phyloP scores from a whole-genome alignment of 1,140 invertebrate genomes.

The Drosophila leontia region DNA sequence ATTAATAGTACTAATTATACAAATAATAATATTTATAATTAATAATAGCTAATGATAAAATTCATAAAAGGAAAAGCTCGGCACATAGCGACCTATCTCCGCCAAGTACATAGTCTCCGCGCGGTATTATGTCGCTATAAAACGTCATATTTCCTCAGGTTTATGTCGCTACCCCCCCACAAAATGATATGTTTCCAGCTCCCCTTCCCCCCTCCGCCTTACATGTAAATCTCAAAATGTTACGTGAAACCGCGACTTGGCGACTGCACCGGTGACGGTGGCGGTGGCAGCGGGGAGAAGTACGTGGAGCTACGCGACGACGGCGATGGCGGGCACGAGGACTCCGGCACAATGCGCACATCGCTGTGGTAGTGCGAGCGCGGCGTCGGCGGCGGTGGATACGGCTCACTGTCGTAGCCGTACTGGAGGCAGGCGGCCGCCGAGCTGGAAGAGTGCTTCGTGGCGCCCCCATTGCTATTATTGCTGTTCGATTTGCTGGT shows the following conservation, averaged over 20 bases:
- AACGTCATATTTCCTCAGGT: too few species aligned
- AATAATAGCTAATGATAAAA: conserved; percentile 5
- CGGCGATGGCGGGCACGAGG: conserved; percentile 91
- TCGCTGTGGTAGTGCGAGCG: conserved; percentile 91
- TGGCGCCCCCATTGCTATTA: conserved; percentile 77
- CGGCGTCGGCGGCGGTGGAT: conserved; percentile 94
- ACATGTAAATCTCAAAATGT: conserved; percentile 83
- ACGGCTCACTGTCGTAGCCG: conserved; percentile 89
- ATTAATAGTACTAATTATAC: conserved; percentile 5
- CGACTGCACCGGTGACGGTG: conserved; percentile 89
- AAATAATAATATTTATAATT: conserved; percentile 7
- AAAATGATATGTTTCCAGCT: conserved; percentile 18
- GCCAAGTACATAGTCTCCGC: too few species aligned
- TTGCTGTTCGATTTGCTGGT: conserved; percentile 84
- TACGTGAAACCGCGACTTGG: conserved; percentile 85
- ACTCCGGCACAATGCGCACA: conserved; percentile 85
- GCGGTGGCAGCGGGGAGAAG: conserved; percentile 90
- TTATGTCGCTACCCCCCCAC: too few species aligned
- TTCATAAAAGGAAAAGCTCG: conserved; percentile 1
- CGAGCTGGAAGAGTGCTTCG: conserved; percentile 76
- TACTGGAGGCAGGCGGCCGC: conserved; percentile 84
- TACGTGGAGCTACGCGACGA: conserved; percentile 91
- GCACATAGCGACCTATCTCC: too few species aligned
- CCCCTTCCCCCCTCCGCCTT: conserved; percentile 20
- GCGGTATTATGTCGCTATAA: too few species aligned